Percentiles rank a stretch among this genome's conserved stretches.
These are phyloP conservation scores for Salvator merianae DNA, from an alignment of 2,113 vertebrate genomes.

Conservation along the genomic window DNA sequence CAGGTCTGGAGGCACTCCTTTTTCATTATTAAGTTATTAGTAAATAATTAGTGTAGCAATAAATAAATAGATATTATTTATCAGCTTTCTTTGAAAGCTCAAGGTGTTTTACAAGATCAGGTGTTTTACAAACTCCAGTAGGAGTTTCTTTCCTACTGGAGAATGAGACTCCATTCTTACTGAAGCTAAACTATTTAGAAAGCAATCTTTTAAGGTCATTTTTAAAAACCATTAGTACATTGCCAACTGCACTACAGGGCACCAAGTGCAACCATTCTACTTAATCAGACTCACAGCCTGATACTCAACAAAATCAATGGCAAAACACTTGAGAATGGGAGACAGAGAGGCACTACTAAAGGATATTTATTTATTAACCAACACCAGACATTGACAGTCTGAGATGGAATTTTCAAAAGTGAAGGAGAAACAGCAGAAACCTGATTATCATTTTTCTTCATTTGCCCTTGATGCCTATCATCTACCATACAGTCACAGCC, in stretches of 20 bases:
- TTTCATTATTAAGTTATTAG: too few relatives aligned
- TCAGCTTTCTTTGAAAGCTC: too few relatives aligned
- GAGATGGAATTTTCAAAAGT: neutral
- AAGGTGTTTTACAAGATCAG: neutral
- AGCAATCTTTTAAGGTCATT: neutral
- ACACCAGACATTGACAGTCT: neutral
- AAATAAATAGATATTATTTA: too few relatives aligned
- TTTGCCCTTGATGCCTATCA: neutral
- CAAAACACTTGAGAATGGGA: neutral
- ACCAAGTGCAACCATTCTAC: neutral
- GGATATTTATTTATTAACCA: conserved; percentile 19
- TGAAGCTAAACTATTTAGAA: neutral
- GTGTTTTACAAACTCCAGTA: neutral
- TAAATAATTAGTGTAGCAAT: too few relatives aligned
- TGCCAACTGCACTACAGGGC: neutral
- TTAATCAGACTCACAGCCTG: conserved; percentile 21
- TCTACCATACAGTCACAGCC: neutral
- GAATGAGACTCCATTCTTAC: neutral
- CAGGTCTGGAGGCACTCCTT: too few relatives aligned
- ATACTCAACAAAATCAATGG: conserved; percentile 18
- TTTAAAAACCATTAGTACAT: neutral
- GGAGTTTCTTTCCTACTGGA: neutral
- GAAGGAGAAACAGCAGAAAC: neutral
- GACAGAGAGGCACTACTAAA: neutral
- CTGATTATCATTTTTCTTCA: neutral